A percentile compares a stretch with the other conserved stretches of the same genome.
Conservation (phyloP, 1,140 invertebrate genomes). For the Lordiphosa clarofinis region DNA sequence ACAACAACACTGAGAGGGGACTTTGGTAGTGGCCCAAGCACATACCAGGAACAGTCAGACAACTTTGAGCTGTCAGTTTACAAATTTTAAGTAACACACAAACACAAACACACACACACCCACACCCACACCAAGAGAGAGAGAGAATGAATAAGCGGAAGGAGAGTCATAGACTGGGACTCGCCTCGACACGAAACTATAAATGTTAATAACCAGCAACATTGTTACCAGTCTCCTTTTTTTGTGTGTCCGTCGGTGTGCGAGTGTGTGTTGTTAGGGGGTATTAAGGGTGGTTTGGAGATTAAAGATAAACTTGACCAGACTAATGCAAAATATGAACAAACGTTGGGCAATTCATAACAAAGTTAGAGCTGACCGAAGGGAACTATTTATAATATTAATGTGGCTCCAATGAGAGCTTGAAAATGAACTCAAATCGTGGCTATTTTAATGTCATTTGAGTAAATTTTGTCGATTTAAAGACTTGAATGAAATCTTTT, state of each 20-base stretch:
- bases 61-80: constrained; percentile 33
- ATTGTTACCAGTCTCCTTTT: constrained; percentile 56
- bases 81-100: constrained; percentile 33
- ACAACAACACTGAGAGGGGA: neutral
- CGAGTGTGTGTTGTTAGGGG: constrained; percentile 11
- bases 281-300: constrained; percentile 3
- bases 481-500: too few species aligned
- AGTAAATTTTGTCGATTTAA: too few species aligned
- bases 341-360: neutral
- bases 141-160: neutral
- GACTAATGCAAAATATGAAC: neutral
- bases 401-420: too few species aligned
- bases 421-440: too few species aligned
- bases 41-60: constrained; percentile 14
- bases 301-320: constrained; percentile 4
- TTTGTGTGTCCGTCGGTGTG: constrained; percentile 2
- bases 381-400: too few species aligned
- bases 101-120: constrained; percentile 16
- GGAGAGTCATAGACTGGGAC: constrained; percentile 13
- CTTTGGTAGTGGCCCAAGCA: constrained; percentile 15
- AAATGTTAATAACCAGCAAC: constrained; percentile 76
- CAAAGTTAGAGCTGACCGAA: too few species aligned
- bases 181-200: constrained; percentile 66
- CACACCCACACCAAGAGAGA: too few species aligned
- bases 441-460: too few species aligned